These are phyloP conservation scores for Platycercus adscitus DNA, from an alignment of 2,113 vertebrate genomes.

Conservation along the genomic window DNA sequence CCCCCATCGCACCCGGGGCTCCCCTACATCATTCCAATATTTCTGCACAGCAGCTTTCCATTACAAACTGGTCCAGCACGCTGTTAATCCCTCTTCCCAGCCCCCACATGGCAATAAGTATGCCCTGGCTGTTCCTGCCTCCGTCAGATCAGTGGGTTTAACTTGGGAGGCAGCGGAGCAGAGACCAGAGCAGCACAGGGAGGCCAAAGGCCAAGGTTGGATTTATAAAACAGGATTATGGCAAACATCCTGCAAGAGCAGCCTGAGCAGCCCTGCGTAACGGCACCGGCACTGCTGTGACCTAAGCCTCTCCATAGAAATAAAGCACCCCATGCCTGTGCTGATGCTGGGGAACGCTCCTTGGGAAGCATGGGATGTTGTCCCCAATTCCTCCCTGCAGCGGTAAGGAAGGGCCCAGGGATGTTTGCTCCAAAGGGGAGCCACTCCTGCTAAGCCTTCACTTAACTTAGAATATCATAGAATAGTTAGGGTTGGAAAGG, in stretches of 20 bases:
- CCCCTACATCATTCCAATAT: not conserved
- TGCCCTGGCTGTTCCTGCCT: not conserved
- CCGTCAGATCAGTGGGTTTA: not conserved
- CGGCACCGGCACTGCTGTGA: not conserved
- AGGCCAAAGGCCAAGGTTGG: conserved; percentile 12
- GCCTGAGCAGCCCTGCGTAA: not conserved
- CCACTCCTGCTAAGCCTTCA: not conserved
- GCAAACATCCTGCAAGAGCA: not conserved
- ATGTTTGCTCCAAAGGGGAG: not conserved
- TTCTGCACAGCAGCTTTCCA: not conserved
- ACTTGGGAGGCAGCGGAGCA: conserved; percentile 8
- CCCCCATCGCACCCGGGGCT: fast-evolving
- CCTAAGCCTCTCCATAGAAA: not conserved
- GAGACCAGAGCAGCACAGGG: not conserved
- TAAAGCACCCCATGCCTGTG: not conserved
- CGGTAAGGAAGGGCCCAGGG: not conserved
- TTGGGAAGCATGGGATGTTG: not conserved
- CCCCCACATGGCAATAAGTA: not conserved
- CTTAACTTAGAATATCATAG: not conserved
- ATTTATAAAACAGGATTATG: conserved; percentile 7
- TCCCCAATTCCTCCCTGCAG: not conserved
- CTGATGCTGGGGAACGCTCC: not conserved
- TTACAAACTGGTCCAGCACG: not conserved
- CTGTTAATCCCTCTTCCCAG: not conserved
- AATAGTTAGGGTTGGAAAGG: too few relatives aligned